Conservation (phyloP, 2,113 vertebrate species). For the Tragulus kanchil region DNA sequence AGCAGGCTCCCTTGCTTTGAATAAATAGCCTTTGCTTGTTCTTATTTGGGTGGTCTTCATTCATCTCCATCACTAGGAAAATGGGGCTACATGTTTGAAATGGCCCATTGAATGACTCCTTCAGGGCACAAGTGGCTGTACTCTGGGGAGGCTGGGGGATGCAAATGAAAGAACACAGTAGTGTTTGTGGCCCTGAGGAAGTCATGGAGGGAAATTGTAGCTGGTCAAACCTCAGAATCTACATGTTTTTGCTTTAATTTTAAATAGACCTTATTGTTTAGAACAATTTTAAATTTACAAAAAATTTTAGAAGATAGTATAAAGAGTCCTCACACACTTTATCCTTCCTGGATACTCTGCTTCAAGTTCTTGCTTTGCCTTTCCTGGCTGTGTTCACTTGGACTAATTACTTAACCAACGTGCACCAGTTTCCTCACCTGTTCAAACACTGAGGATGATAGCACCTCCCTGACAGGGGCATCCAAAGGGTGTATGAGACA, state of each 20-base stretch:
- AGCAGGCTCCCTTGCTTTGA: background rate
- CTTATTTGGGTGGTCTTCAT: background rate
- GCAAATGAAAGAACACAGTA: background rate
- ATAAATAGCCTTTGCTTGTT: background rate
- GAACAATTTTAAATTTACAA: background rate
- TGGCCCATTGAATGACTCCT: background rate
- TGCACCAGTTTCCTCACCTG: background rate
- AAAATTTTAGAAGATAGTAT: background rate
- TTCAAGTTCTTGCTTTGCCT: background rate
- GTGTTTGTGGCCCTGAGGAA: background rate
- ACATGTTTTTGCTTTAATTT: background rate
- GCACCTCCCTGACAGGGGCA: background rate
- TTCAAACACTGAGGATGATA: background rate
- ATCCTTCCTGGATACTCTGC: background rate
- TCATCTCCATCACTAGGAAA: conserved; percentile 19
- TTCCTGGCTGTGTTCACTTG: background rate
- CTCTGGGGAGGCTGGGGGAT: background rate
- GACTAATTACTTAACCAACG: background rate
- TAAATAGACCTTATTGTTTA: background rate
- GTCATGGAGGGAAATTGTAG: background rate
- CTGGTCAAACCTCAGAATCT: background rate
- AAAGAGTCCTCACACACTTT: background rate
- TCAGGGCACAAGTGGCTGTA: background rate
- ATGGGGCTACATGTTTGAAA: background rate
- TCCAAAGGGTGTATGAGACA: background rate